These are phyloP conservation scores for Digitonthophagus gazella DNA, from an alignment of 2,888 invertebrate genomes.

Conservation along the genomic window DNA sequence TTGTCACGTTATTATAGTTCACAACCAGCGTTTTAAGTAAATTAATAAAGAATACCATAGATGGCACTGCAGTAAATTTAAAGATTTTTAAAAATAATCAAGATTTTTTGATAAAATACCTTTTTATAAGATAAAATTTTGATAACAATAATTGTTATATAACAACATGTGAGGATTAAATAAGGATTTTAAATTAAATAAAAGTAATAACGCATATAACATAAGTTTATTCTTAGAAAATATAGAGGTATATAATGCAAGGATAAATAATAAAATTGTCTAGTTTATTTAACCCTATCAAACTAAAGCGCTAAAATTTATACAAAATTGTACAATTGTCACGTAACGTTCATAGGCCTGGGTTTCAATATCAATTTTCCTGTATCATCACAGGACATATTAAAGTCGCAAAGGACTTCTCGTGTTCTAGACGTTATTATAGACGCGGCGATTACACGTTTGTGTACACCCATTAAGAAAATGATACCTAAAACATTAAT, in stretches of 20 bases:
- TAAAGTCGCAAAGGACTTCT: constrained; percentile 88
- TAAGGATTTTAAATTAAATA: not conserved
- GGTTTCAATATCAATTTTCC: constrained; percentile 94
- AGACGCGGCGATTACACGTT: constrained; percentile 93
- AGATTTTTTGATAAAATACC: too few relatives aligned
- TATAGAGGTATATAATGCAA: constrained; percentile 4
- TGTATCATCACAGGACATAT: constrained; percentile 97
- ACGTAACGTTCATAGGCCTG: constrained; percentile 60
- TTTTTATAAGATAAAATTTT: too few relatives aligned
- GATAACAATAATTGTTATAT: not conserved
- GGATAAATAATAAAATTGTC: constrained; percentile 6
- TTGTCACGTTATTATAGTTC: too few relatives aligned
- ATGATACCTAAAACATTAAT: constrained; percentile 75
- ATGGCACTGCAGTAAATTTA: too few relatives aligned
- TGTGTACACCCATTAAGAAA: constrained; percentile 91
- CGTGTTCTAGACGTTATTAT: constrained; percentile 92
- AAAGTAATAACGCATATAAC: not conserved
- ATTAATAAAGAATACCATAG: too few relatives aligned
- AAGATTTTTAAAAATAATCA: too few relatives aligned
- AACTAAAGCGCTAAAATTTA: constrained; percentile 18
- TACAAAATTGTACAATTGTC: constrained; percentile 37
- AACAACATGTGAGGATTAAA: too few relatives aligned
- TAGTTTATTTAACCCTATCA: constrained; percentile 13
- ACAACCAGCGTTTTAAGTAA: too few relatives aligned
- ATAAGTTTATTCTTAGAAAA: constrained; percentile 1